Conservation (phyloP, 2,113 vertebrate genomes). For the Antigone vipio region DNA sequence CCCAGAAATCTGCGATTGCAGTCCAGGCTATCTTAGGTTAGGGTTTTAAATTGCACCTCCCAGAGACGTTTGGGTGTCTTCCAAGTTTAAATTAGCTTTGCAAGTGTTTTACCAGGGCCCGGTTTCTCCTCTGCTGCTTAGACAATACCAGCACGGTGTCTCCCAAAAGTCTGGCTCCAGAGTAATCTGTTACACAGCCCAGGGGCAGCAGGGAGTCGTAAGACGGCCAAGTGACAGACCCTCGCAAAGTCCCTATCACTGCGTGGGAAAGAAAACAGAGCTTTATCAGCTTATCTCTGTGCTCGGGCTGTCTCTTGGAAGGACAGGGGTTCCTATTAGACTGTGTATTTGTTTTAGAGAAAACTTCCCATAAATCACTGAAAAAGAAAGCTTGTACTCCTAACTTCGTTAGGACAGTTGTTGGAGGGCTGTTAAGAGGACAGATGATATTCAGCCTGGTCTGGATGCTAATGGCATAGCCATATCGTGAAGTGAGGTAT, state of each 20-base stretch:
- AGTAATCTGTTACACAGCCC: not conserved
- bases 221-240: not conserved
- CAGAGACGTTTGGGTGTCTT: constrained; percentile 9
- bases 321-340: not conserved
- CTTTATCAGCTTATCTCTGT: not conserved
- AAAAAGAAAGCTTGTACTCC: not conserved
- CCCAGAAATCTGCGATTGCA: constrained; percentile 11
- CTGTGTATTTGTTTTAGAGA: not conserved
- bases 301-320: not conserved
- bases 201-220: not conserved
- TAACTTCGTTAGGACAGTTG: not conserved
- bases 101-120: constrained; percentile 2
- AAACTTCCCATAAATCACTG: not conserved
- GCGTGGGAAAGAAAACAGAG: constrained; percentile 7
- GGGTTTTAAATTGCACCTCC: constrained; percentile 19
- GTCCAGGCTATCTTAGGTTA: constrained; percentile 9
- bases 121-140: not conserved
- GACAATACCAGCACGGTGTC: not conserved
- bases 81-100: constrained; percentile 46
- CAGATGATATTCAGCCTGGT: not conserved
- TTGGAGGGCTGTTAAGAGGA: not conserved
- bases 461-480: not conserved
- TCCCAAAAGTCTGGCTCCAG: constrained; percentile 44
- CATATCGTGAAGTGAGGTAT: not conserved
- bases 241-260: not conserved